Evolutionary conservation across 1,140 invertebrate genomes (phyloP).

Genomic region (Cotesia glomerata): DNA sequence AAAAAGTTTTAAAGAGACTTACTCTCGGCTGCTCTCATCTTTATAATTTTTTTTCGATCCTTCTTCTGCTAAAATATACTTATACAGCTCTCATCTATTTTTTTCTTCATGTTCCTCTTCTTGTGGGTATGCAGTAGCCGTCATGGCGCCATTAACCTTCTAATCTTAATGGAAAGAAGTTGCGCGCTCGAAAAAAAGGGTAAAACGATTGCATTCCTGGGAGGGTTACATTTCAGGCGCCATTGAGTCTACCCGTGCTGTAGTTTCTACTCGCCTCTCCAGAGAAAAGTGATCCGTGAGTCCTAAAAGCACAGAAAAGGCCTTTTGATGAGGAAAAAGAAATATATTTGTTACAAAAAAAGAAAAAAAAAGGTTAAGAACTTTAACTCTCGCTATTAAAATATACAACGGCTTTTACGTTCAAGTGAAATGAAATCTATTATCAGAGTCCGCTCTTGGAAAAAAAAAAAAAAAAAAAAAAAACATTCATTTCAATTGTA

Average conservation of each 20-base stretch:
- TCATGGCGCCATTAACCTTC: conserved; percentile 41
- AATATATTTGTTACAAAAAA: background rate
- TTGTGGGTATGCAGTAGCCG: conserved; percentile 14
- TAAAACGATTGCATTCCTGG: conserved; percentile 33
- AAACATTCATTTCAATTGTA: too few species aligned
- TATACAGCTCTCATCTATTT: too few species aligned
- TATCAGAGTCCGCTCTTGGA: background rate
- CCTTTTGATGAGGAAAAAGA: background rate
- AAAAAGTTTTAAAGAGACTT: background rate
- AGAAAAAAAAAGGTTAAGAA: background rate
- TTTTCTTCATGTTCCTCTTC: background rate
- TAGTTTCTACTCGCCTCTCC: conserved; percentile 31
- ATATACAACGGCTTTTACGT: too few species aligned
- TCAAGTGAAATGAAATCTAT: background rate
- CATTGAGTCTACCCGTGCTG: conserved; percentile 33
- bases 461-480: background rate
- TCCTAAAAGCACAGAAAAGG: conserved; percentile 29
- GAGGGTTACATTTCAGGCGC: conserved; percentile 39
- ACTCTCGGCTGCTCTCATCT: background rate
- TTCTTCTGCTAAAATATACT: background rate
- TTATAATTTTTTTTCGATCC: background rate
- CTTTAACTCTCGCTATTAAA: too few species aligned
- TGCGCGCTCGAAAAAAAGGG: conserved; percentile 30
- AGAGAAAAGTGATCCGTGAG: conserved; percentile 28
- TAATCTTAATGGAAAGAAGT: conserved; percentile 50